Evolutionary conservation across 2,797 vertebrate genomes (phyloP), one percentile per base, ranked within the genome.

Genomic region (Borostomias antarcticus): DNA sequence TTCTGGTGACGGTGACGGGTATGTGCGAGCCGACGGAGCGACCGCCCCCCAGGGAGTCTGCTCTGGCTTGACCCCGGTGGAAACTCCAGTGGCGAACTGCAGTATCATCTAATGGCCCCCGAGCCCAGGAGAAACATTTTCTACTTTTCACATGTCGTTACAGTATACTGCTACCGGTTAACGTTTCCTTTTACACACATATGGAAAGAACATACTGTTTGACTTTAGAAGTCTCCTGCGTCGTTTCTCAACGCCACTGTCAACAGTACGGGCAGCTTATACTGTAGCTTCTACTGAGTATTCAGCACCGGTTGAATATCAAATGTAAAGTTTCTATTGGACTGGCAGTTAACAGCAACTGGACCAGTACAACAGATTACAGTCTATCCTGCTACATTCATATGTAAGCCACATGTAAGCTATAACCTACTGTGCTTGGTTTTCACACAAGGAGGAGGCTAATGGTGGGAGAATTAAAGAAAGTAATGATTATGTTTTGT

Each of bases 41-140:
- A 29, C 58, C 28, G 21, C 58, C 11, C 57, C 30, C 59, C 68
- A 10, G 40, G 28, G 60, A n/a, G n/a, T n/a, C n/a, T n/a, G n/a
- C 50, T 63, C 62, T 35, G 15, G 23, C 43, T 66, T 65, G 64
- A 73, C 21, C 71, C 62, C 32, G n/a, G 37, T 74, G 69, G 71
- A 82, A 80, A 76, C 70, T 73, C 76, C 66, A 64, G 79, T 79
- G 76, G 78, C 73, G 62, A 58, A 60, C 67, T 53, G 52, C 69
- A 37, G 73, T 76, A 80, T 85, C 66, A 21, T 60, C 66, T 78
- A 70, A 75, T 65, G 21, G 66, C 71, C n/a, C 65, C 45, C 58
- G 73, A 60, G 52, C 74, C 69, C 66, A 73, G 68, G 79, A 82
- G 76, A 70, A 77, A 71, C 63, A 73, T 78, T 80, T 63, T 66